Base-by-base conservation (phyloP, 35 echinoderm and acorn worm genomes). In the Apostichopus californicus region DNA sequence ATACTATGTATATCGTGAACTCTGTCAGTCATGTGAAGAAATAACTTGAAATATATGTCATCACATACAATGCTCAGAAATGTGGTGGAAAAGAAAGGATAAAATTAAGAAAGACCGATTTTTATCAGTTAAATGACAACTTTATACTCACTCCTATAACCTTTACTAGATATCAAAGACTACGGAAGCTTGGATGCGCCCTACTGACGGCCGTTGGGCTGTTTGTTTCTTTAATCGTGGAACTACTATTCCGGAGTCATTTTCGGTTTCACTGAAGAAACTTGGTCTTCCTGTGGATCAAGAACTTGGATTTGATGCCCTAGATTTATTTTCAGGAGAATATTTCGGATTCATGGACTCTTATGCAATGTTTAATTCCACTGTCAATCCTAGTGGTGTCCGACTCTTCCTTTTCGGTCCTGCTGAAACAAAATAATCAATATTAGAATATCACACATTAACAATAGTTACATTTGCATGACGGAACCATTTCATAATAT, bases 151-250 rank as follows among this genome's bases (percentile, higher is more conserved):
- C 34, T 46, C 34, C 34, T 46, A 46, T 46, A 60, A 88, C 56
- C 59, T 88, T 88, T 88, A 14, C 66, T 64, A 90, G 87, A 5
- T 90, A 11, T 90, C 87, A 52, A 72, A 77, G 22, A 63, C 68
- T 78, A 79, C 81, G n/a, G 92, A 93, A 57, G 92, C 86, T 78
- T 93, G 86, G 55, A 86, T 89, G 57, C 34, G 92, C 15, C 73
- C 86, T 56, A 14, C 79, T 15, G 87, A 93, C 63, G 86, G 77
- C 15, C 57, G 86, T 72, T 94, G 88, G 93, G 93, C 89, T 56
- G 77, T 90, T 24, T 88, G 73, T 7, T 91, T 94, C 77, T 78
- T 94, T 14, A 94, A 94, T 58, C 93, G 93, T 23, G 68, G 89
- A 55, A 86, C 61, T 5, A 7, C 59, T 72, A 34, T 61, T 17